A percentile compares a stretch with the other conserved stretches of the same genome.
Conservation (phyloP, 2,888 invertebrate genomes). For the Malthinus flaveolus region DNA sequence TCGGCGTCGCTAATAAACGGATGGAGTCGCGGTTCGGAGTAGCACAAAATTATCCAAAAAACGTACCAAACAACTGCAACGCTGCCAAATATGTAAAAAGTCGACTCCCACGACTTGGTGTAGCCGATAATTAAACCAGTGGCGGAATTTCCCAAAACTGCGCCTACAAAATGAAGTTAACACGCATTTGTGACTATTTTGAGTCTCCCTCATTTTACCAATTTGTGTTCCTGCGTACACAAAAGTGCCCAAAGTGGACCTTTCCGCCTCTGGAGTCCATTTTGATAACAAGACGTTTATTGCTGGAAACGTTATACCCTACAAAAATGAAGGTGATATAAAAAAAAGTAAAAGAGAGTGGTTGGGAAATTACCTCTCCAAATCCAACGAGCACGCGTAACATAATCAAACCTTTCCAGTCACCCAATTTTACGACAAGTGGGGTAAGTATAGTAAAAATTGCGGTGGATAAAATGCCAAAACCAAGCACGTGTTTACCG, state of each 20-base stretch:
- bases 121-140: constrained; percentile 70
- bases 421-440: constrained; percentile 2
- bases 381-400: constrained; percentile 19
- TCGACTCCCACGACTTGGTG: constrained; percentile 70
- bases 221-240: constrained; percentile 80
- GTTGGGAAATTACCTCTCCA: constrained; percentile 15
- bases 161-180: background rate
- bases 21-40: constrained; percentile 67
- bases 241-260: constrained; percentile 76
- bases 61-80: constrained; percentile 71
- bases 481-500: constrained; percentile 12
- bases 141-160: constrained; percentile 57
- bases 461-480: constrained; percentile 14
- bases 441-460: constrained; percentile 15
- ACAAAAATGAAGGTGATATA: constrained; percentile 40
- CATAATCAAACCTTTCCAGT: constrained; percentile 7
- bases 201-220: constrained; percentile 40
- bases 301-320: constrained; percentile 70
- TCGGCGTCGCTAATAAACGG: constrained; percentile 75
- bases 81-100: constrained; percentile 80
- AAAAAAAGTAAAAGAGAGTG: background rate
- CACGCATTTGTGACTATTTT: background rate
- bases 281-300: constrained; percentile 78
- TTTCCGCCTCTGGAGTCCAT: constrained; percentile 79
- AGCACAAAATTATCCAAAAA: constrained; percentile 53